Conservation (phyloP, 1,140 invertebrate species). For the Pristionchus pacificus region DNA sequence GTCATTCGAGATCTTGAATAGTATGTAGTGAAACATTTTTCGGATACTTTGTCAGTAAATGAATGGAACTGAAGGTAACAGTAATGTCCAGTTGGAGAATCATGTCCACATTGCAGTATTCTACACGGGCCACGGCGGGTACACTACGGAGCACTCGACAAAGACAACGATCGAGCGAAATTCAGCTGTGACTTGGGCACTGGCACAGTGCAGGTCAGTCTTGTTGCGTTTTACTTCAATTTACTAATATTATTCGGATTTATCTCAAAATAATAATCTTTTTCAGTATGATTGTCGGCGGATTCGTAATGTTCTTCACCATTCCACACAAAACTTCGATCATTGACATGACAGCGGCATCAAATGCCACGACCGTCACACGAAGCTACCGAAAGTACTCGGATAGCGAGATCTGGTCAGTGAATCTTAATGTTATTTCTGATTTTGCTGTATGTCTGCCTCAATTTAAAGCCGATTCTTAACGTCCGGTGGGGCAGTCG, state of each 20-base stretch:
- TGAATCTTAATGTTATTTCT: background rate
- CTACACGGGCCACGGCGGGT: constrained; percentile 27
- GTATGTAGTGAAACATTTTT: no score
- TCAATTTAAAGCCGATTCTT: no score
- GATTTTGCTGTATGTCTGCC: background rate
- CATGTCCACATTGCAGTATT: constrained; percentile 19
- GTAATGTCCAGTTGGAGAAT: background rate
- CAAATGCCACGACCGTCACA: background rate
- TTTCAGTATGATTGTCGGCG: background rate
- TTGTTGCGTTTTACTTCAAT: background rate
- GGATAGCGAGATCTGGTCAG: background rate
- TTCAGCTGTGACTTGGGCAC: constrained; percentile 23
- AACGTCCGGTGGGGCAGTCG: no score
- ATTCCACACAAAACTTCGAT: background rate
- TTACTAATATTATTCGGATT: background rate
- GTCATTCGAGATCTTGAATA: no score
- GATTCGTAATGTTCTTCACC: background rate
- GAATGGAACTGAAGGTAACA: background rate
- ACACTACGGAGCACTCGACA: constrained; percentile 20
- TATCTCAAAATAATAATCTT: no score
- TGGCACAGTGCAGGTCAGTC: background rate
- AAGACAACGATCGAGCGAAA: constrained; percentile 23
- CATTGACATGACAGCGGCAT: no score
- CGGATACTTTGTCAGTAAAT: no score
- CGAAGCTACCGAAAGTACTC: background rate